These are phyloP conservation scores for Apostichopus japonicus DNA, from an alignment of 35 echinoderm and acorn worm genomes.

Conservation along the genomic window DNA sequence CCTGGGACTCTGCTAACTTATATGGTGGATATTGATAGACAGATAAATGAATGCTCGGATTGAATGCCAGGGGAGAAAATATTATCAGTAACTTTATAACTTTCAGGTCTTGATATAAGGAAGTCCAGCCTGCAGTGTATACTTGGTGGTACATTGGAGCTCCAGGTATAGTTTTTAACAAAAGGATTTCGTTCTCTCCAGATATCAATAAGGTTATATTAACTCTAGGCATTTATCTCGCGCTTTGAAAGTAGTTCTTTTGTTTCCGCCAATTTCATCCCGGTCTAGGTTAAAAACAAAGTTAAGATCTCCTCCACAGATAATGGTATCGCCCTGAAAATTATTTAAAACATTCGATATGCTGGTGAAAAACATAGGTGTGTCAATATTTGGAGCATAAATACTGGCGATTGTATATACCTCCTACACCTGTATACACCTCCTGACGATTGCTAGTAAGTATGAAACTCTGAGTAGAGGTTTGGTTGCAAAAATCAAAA, in stretches of 20 bases:
- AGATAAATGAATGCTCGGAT: neutral
- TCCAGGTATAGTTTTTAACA: constrained; percentile 14
- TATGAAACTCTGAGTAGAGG: no score
- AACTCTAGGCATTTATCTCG: constrained; percentile 21
- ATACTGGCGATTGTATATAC: neutral
- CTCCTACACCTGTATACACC: no score
- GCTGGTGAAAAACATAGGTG: neutral
- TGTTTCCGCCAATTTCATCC: constrained; percentile 21
- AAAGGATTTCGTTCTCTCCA: no score
- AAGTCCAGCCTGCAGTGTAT: constrained; percentile 30
- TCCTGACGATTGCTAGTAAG: no score
- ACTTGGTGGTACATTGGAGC: constrained; percentile 24
- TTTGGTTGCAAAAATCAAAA: no score
- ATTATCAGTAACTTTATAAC: neutral
- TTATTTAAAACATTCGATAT: neutral
- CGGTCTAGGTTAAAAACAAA: constrained; percentile 33
- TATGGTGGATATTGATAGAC: neutral
- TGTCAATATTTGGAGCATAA: constrained; percentile 34
- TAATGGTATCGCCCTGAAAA: neutral
- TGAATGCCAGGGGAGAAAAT: neutral
- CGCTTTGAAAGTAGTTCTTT: constrained; percentile 4
- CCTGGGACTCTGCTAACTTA: no score
- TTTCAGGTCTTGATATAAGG: neutral
- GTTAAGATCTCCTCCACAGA: constrained; percentile 3
- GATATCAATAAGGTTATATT: neutral